These are phyloP conservation scores for Leiothrix lutea DNA, from an alignment of 2,113 vertebrate genomes.

Conservation along the genomic window DNA sequence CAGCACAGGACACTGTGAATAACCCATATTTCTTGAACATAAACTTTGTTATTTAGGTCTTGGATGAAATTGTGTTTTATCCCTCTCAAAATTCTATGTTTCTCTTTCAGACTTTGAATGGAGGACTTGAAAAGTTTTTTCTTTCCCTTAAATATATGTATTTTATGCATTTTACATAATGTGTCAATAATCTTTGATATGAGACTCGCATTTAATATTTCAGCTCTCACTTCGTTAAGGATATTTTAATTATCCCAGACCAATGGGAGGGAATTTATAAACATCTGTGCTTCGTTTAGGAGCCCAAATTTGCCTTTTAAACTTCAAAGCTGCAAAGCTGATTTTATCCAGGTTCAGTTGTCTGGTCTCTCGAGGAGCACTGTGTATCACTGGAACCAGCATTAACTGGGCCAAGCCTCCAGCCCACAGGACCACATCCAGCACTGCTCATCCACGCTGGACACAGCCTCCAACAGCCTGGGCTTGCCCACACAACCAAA, in stretches of 20 bases:
- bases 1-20: neutral
- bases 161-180: slow-evolving; percentile 49
- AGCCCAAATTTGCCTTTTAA: slow-evolving; percentile 57
- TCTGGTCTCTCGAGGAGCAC: slow-evolving; percentile 14
- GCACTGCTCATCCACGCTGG: rapidly evolving
- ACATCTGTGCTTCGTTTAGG: slow-evolving; percentile 67
- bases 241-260: slow-evolving; percentile 60
- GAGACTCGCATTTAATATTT: slow-evolving; percentile 48
- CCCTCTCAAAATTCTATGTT: neutral
- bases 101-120: neutral
- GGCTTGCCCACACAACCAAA: neutral
- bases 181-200: slow-evolving; percentile 50
- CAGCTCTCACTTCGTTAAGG: slow-evolving; percentile 63
- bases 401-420: neutral
- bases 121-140: neutral
- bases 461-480: neutral
- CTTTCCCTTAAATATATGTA: neutral
- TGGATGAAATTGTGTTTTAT: neutral
- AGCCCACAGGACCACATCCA: neutral
- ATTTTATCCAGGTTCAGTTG: slow-evolving; percentile 67
- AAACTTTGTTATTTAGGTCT: neutral
- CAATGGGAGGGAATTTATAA: slow-evolving; percentile 56
- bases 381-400: rapidly evolving
- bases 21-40: neutral
- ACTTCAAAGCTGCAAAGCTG: slow-evolving; percentile 62